These are phyloP conservation scores for Agrochola litura DNA, from an alignment of 2,888 invertebrate genomes.

Conservation along the genomic window DNA sequence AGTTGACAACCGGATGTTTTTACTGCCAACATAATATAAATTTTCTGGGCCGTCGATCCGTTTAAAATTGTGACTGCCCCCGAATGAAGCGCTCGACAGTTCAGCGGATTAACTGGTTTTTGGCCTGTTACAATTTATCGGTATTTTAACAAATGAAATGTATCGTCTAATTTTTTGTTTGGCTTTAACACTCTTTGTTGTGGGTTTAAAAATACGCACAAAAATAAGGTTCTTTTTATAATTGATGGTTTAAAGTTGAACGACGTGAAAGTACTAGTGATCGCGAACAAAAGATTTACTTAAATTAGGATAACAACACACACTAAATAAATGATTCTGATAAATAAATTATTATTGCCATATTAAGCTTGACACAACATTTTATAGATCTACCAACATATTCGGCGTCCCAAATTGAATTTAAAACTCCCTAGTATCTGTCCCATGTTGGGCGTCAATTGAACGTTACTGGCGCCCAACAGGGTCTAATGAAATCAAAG, in stretches of 20 bases:
- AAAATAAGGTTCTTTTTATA: not conserved
- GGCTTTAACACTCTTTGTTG: conserved; percentile 16
- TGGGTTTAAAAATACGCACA: conserved; percentile 1
- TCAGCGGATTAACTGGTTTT: conserved; percentile 56
- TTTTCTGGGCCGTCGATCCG: conserved; percentile 69
- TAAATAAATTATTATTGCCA: not conserved
- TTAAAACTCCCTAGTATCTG: conserved; percentile 17
- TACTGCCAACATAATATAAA: conserved; percentile 67
- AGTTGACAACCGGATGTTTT: conserved; percentile 54
- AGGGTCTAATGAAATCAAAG: conserved; percentile 55
- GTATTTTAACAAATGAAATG: conserved; percentile 54
- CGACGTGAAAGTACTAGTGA: not conserved
- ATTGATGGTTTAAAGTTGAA: not conserved
- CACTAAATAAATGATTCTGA: not conserved
- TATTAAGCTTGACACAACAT: conserved; percentile 6
- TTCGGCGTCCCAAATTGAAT: conserved; percentile 21
- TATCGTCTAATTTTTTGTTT: conserved; percentile 39
- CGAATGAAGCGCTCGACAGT: conserved; percentile 50
- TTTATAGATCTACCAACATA: not conserved
- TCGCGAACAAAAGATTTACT: not conserved
- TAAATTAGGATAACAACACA: not conserved
- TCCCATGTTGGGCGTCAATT: conserved; percentile 43
- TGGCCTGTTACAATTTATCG: conserved; percentile 56
- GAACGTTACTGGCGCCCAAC: conserved; percentile 46
- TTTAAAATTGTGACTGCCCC: conserved; percentile 57